Percentiles rank a stretch among this genome's conserved stretches.
phyloP scores from a whole-genome alignment of 1,140 invertebrate genomes.

The Argopecten irradians region DNA sequence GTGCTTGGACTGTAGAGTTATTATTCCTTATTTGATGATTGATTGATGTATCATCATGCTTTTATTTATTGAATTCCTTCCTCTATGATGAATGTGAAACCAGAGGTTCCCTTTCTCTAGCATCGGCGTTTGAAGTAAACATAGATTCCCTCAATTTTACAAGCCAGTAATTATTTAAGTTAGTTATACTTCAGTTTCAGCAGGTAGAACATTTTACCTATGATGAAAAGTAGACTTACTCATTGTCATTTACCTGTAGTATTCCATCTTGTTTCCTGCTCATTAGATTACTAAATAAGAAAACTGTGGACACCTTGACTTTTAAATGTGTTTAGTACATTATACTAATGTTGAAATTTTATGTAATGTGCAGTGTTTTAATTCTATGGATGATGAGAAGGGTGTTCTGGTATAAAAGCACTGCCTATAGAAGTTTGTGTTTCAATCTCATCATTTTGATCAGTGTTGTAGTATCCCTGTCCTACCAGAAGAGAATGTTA shows the following conservation, averaged over 20 bases:
- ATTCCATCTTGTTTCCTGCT: no score
- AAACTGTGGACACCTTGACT: not conserved
- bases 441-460: not conserved
- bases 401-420: not conserved
- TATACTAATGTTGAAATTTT: conserved; percentile 2
- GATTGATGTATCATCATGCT: not conserved
- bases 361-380: not conserved
- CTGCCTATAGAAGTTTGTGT: not conserved
- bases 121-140: not conserved
- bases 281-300: no score
- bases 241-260: no score
- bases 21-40: not conserved
- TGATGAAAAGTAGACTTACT: no score
- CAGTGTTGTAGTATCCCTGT: not conserved
- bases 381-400: not conserved
- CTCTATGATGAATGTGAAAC: not conserved
- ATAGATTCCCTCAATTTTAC: not conserved
- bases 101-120: not conserved
- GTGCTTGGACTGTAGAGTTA: not conserved
- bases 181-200: no score
- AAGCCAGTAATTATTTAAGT: not conserved
- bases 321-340: not conserved
- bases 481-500: not conserved
- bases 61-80: not conserved
- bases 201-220: no score